Conservation (phyloP, 2,888 invertebrate species). For the Scaptodrosophila latifasciaeformis region DNA sequence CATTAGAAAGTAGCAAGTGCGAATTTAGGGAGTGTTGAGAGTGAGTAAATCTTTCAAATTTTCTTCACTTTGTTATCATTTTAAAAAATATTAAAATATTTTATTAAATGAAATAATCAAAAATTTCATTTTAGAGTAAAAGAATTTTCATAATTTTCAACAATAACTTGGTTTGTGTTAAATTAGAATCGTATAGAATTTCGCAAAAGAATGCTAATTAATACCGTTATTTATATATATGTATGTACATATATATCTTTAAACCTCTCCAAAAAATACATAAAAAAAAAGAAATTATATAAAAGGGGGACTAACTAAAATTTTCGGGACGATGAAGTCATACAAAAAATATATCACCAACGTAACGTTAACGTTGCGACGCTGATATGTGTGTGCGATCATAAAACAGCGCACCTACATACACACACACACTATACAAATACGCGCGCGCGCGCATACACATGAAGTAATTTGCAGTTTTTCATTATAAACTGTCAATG, state of each 20-base stretch:
- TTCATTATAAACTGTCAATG: conserved; percentile 56
- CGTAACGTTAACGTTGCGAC: no score
- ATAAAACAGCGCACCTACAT: conserved; percentile 36
- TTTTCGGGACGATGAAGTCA: conserved; percentile 58
- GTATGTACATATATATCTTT: conserved; percentile 9
- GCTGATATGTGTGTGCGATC: conserved; percentile 50
- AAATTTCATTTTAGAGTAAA: no score
- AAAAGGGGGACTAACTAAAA: conserved; percentile 20
- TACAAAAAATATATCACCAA: conserved; percentile 57
- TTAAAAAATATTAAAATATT: no score
- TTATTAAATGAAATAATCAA: no score
- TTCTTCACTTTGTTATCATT: no score
- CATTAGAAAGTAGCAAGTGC: conserved; percentile 57
- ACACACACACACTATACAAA: not conserved
- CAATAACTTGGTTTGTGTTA: no score
- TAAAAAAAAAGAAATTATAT: no score
- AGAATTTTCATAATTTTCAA: no score
- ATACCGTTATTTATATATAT: conserved; percentile 28
- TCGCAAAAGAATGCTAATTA: conserved; percentile 54
- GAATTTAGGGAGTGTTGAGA: not conserved
- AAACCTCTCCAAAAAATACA: no score
- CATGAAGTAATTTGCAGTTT: conserved; percentile 54
- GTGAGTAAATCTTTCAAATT: no score
- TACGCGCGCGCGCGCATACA: not conserved
- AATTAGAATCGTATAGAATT: conserved; percentile 61